phyloP scores from a whole-genome alignment of 2,113 vertebrate genomes.

The Perognathus longimembris region DNA sequence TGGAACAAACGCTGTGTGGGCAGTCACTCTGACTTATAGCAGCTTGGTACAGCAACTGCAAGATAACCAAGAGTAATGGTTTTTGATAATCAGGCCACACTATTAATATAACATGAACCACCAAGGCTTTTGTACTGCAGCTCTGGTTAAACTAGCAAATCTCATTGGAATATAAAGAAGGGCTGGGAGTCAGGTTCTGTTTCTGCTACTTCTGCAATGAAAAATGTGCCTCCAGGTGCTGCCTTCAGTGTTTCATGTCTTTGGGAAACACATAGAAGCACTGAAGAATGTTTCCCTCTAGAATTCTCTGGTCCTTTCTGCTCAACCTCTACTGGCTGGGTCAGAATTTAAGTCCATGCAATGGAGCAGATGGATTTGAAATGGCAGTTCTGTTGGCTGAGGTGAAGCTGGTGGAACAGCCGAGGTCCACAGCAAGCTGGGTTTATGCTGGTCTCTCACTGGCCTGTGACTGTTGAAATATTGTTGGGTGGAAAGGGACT shows the following conservation, averaged over 20 bases:
- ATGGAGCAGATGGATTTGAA: slow-evolving; percentile 78
- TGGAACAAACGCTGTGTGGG: slow-evolving; percentile 80
- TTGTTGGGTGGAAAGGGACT: slow-evolving; percentile 68
- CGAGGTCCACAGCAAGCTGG: slow-evolving; percentile 76
- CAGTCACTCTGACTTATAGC: slow-evolving; percentile 87
- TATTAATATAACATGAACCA: slow-evolving; percentile 92
- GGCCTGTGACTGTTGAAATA: slow-evolving; percentile 63
- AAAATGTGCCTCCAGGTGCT: slow-evolving; percentile 76
- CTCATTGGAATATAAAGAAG: slow-evolving; percentile 89
- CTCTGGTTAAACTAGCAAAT: slow-evolving; percentile 87
- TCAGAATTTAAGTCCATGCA: slow-evolving; percentile 77
- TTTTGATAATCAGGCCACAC: slow-evolving; percentile 90
- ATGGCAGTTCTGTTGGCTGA: slow-evolving; percentile 67
- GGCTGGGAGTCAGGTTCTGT: slow-evolving; percentile 78
- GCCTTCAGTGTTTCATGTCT: slow-evolving; percentile 66
- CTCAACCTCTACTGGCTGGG: slow-evolving; percentile 30
- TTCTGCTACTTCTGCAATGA: slow-evolving; percentile 77
- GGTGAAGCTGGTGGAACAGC: slow-evolving; percentile 60
- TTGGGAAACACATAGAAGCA: not conserved
- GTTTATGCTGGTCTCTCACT: slow-evolving; percentile 65
- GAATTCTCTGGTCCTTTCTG: slow-evolving; percentile 63
- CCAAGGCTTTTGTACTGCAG: slow-evolving; percentile 86
- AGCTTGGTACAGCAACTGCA: slow-evolving; percentile 82
- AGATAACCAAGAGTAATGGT: slow-evolving; percentile 90
- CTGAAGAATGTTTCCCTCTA: slow-evolving; percentile 70